Evolutionary conservation across 2,888 invertebrate species (phyloP).

Genomic region (Lysandra bellargus): DNA sequence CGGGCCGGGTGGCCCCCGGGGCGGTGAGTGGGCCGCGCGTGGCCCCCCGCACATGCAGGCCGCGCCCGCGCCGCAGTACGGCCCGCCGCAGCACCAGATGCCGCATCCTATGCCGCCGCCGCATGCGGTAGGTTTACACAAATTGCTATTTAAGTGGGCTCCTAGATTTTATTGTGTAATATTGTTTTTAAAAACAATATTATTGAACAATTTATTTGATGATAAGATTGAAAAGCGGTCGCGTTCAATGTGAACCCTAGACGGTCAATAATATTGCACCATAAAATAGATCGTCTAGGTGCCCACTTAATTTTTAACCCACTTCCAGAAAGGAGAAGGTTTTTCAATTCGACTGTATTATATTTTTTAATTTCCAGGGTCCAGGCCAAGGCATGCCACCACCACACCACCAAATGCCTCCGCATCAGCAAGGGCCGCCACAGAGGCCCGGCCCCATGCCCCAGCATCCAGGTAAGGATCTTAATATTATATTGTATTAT

Average conservation of each 20-base stretch:
- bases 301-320: too few relatives aligned
- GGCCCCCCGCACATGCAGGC: constrained; percentile 64
- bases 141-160: background rate
- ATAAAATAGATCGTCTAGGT: too few relatives aligned
- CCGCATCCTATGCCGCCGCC: constrained; percentile 73
- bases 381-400: constrained; percentile 67
- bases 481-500: background rate
- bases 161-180: too few relatives aligned
- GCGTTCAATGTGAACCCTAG: too few relatives aligned
- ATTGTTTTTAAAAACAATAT: too few relatives aligned
- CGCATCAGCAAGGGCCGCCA: constrained; percentile 61
- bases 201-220: too few relatives aligned
- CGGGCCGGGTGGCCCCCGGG: constrained; percentile 51
- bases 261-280: too few relatives aligned
- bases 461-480: constrained; percentile 64
- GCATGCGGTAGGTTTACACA: constrained; percentile 54
- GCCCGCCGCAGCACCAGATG: constrained; percentile 73
- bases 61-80: constrained; percentile 68
- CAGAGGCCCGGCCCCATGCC: constrained; percentile 67
- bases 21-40: constrained; percentile 69
- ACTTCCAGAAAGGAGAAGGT: too few relatives aligned
- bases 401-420: constrained; percentile 61
- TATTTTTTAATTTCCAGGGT: constrained; percentile 44
- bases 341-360: background rate
- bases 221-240: too few relatives aligned